phyloP scores from a whole-genome alignment of 2,113 vertebrate genomes.

The Pholis gunnellus region DNA sequence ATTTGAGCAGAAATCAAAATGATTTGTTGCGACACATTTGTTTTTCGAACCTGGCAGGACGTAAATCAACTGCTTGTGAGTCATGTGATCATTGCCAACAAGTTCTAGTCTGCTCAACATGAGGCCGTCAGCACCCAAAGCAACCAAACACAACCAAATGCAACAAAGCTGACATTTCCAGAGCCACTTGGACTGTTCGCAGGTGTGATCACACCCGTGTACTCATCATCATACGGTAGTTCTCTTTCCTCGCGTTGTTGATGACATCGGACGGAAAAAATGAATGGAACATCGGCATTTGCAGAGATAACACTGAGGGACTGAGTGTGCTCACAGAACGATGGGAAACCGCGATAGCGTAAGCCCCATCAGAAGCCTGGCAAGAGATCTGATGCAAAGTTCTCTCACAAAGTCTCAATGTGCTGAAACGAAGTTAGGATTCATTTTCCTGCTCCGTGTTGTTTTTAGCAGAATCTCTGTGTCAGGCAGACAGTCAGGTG shows the following conservation, averaged over 20 bases:
- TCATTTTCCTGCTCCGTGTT: conserved; percentile 18
- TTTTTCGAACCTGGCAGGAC: not conserved
- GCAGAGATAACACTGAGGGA: not conserved
- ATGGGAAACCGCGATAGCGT: conserved; percentile 29
- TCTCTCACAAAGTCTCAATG: not conserved
- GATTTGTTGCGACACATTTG: not conserved
- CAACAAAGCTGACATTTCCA: not conserved
- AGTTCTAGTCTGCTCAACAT: not conserved
- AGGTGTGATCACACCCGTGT: not conserved
- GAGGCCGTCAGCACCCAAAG: not conserved
- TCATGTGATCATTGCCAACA: not conserved
- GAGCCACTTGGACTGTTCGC: not conserved
- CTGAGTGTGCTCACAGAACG: not conserved
- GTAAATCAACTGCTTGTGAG: not conserved
- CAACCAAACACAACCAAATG: not conserved
- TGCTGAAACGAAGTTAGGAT: conserved; percentile 12
- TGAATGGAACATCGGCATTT: not conserved
- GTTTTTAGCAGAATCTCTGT: conserved; percentile 8
- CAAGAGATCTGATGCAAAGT: conserved; percentile 33
- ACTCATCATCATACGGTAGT: conserved; percentile 1
- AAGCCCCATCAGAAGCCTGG: conserved; percentile 29
- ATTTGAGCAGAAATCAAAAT: not conserved
- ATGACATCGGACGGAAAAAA: conserved; percentile 1
- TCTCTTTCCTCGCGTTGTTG: not conserved
- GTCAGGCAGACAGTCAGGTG: conserved; percentile 25